A percentile compares a stretch with the other conserved stretches of the same genome.
Evolutionary conservation across 1,140 invertebrate genomes (phyloP).

Genomic region (Melitaea cinxia): DNA sequence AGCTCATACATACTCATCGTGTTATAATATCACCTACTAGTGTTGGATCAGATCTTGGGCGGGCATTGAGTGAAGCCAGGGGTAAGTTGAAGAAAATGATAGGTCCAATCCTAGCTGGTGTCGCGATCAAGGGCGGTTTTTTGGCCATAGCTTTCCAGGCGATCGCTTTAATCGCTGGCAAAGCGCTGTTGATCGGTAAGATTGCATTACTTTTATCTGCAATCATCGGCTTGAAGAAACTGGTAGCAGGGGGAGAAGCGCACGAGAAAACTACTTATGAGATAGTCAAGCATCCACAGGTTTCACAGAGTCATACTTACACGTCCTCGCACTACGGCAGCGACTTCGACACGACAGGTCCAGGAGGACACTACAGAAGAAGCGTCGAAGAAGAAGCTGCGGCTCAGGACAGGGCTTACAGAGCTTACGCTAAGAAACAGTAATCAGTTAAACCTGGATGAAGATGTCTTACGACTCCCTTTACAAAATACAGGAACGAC

Average conservation of each 20-base stretch:
- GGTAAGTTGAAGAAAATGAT: constrained; percentile 92
- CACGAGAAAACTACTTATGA: constrained; percentile 91
- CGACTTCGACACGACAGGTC: constrained; percentile 82
- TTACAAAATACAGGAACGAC: constrained; percentile 61
- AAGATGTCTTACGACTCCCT: constrained; percentile 65
- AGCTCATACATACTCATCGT: constrained; percentile 84
- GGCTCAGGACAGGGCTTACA: constrained; percentile 83
- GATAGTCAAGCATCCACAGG: constrained; percentile 92
- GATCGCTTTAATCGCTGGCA: constrained; percentile 88
- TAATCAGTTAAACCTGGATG: constrained; percentile 41
- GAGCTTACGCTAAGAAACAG: constrained; percentile 76
- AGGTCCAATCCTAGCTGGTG: constrained; percentile 90
- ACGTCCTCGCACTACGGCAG: constrained; percentile 87
- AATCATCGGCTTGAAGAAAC: constrained; percentile 89
- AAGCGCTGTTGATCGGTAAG: constrained; percentile 88
- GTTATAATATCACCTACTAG: constrained; percentile 82
- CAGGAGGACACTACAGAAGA: constrained; percentile 83
- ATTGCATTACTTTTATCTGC: constrained; percentile 89
- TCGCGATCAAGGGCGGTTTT: constrained; percentile 88
- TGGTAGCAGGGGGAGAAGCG: constrained; percentile 83
- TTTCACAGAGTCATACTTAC: constrained; percentile 88
- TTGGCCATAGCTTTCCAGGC: constrained; percentile 89
- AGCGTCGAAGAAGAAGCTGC: constrained; percentile 83
- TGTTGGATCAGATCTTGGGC: constrained; percentile 67
- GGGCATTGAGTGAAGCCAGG: constrained; percentile 83